phyloP scores from a whole-genome alignment of 2,797 vertebrate genomes.

The Glossophaga mutica region DNA sequence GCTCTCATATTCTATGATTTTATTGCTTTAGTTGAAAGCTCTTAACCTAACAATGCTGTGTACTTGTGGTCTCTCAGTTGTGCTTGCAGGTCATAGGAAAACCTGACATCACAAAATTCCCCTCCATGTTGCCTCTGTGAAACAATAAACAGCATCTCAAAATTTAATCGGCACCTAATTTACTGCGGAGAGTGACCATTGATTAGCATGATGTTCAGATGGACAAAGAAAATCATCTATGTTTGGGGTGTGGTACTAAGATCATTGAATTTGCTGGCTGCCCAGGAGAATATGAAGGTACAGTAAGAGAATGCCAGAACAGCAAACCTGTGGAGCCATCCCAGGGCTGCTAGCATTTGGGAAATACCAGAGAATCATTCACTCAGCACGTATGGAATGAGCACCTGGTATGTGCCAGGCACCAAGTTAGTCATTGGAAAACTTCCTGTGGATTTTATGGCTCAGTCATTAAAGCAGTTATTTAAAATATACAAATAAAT shows the following conservation, averaged over 20 bases:
- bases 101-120: conserved; percentile 45
- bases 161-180: not conserved
- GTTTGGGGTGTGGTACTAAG: not conserved
- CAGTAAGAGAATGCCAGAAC: not conserved
- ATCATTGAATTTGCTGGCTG: not conserved
- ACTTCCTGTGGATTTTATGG: not conserved
- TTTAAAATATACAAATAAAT: not conserved
- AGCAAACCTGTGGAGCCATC: not conserved
- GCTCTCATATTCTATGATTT: not conserved
- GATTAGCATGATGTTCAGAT: not conserved
- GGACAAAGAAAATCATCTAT: not conserved
- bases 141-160: not conserved
- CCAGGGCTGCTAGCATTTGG: not conserved
- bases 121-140: not conserved
- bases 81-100: conserved; percentile 42
- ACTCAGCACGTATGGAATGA: not conserved
- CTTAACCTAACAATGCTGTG: not conserved
- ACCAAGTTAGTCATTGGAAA: not conserved
- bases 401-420: not conserved
- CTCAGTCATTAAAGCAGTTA: not conserved
- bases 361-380: not conserved
- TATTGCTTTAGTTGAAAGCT: not conserved
- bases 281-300: not conserved
- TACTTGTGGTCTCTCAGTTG: not conserved
- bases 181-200: not conserved